Conservation (phyloP, 92 coral and sea anemone genomes). For the Parazoanthus swiftii region DNA sequence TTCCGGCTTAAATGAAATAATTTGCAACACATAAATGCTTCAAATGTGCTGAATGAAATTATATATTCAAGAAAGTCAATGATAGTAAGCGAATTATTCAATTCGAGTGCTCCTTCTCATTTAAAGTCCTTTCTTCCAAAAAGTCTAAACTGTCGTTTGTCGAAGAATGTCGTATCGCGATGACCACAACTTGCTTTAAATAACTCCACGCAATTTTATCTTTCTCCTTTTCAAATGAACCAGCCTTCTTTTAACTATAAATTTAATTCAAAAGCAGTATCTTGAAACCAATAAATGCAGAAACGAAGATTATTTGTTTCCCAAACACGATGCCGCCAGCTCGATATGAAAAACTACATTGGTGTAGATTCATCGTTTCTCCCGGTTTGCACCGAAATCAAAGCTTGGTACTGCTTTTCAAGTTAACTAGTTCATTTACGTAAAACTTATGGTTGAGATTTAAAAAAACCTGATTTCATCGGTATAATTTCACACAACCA, state of each 20-base stretch:
- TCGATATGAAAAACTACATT: neutral
- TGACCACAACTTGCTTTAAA: neutral
- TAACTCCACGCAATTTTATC: neutral
- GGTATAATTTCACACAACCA: slow-evolving; percentile 13
- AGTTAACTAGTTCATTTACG: neutral
- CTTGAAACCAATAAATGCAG: neutral
- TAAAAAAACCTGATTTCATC: neutral
- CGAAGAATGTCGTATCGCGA: neutral
- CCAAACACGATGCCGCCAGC: neutral
- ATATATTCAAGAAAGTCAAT: neutral
- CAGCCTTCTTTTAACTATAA: neutral
- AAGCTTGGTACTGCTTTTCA: neutral
- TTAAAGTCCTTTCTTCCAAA: too few relatives aligned
- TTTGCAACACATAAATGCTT: neutral
- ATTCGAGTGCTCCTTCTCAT: too few relatives aligned
- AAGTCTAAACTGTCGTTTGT: too few relatives aligned
- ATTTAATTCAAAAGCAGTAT: neutral
- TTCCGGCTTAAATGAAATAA: neutral
- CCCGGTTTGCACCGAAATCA: neutral
- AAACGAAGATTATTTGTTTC: neutral
- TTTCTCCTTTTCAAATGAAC: neutral
- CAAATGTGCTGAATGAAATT: neutral
- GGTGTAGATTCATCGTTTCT: neutral
- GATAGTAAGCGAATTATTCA: neutral
- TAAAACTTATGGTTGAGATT: neutral